Evolutionary conservation across 2,113 vertebrate species (phyloP).

Genomic region (Cricetomys ansorgei): DNA sequence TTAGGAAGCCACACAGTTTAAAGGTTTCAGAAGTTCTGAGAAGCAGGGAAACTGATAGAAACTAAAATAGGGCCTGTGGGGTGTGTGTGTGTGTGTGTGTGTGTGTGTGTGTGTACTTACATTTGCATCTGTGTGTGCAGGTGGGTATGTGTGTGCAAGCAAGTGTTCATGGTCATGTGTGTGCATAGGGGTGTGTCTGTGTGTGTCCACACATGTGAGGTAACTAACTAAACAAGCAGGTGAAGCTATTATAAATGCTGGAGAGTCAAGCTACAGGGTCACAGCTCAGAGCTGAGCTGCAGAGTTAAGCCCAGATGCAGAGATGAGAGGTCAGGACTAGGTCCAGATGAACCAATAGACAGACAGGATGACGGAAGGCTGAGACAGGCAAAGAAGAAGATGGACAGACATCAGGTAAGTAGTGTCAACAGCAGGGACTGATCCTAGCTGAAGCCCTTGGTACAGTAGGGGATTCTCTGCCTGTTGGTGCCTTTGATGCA

Average conservation of each 20-base stretch:
- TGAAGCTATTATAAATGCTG: neutral
- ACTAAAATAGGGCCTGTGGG: neutral
- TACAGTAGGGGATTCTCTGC: neutral
- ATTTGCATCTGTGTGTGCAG: too few relatives aligned
- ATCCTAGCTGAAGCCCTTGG: neutral
- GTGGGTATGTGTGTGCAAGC: too few relatives aligned
- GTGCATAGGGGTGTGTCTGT: too few relatives aligned
- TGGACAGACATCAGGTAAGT: neutral
- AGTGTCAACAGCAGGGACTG: neutral
- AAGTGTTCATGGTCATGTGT: too few relatives aligned
- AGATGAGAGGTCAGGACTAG: neutral
- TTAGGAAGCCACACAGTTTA: neutral
- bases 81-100: neutral
- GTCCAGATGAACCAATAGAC: neutral
- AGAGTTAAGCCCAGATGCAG: neutral
- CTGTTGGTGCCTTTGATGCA: neutral
- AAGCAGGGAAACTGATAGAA: neutral
- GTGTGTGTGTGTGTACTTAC: neutral
- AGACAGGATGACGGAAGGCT: neutral
- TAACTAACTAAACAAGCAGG: neutral
- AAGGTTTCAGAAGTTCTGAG: neutral
- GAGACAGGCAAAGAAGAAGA: neutral
- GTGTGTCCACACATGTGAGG: too few relatives aligned
- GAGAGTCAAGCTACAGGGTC: neutral
- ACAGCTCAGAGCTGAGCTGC: neutral